Percentiles rank a stretch among this genome's conserved stretches.
phyloP scores from a whole-genome alignment of 2,797 vertebrate species.

The Ptychadena robeensis region DNA sequence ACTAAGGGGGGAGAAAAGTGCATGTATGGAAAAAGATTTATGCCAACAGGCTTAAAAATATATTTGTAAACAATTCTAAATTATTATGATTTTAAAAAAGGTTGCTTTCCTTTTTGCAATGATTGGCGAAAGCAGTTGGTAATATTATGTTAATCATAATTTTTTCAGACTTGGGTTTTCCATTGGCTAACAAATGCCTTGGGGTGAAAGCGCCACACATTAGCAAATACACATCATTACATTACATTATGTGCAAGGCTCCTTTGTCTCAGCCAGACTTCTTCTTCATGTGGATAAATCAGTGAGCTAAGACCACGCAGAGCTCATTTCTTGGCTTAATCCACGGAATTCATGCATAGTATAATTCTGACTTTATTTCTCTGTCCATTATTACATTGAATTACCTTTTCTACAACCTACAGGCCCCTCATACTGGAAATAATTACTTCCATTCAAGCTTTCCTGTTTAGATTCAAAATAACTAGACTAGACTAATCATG shows the following conservation, averaged over 20 bases:
- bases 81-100: neutral
- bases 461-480: neutral
- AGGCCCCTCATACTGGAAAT: neutral
- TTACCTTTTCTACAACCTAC: neutral
- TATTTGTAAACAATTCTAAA: neutral
- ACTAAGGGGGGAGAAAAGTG: too few relatives aligned
- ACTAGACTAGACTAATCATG: neutral
- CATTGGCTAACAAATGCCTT: slow-evolving; percentile 1
- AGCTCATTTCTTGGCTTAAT: slow-evolving; percentile 8
- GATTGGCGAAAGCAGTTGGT: slow-evolving; percentile 3
- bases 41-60: neutral
- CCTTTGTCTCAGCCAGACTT: neutral
- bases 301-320: slow-evolving; percentile 12
- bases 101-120: neutral
- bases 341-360: neutral
- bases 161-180: neutral
- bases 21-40: too few relatives aligned
- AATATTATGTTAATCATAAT: slow-evolving; percentile 11
- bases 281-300: slow-evolving; percentile 29
- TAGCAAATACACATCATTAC: slow-evolving; percentile 39
- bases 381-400: slow-evolving; percentile 18
- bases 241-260: slow-evolving; percentile 23
- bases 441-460: neutral
- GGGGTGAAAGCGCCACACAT: neutral
- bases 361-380: slow-evolving; percentile 1